phyloP scores from a whole-genome alignment of 2,113 vertebrate species.

The Burhinus oedicnemus region DNA sequence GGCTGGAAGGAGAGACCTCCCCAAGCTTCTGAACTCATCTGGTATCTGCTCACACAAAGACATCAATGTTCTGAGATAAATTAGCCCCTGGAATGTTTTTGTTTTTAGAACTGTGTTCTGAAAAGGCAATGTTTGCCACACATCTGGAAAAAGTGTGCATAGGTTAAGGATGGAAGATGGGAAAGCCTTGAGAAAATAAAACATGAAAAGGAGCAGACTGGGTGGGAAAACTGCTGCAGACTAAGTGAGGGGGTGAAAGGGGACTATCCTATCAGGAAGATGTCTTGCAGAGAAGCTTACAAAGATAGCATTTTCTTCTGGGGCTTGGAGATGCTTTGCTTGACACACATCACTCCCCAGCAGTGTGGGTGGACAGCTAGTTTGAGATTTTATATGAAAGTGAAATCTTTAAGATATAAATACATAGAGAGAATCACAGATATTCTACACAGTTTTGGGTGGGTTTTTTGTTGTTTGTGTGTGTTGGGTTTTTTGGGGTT shows the following conservation, averaged over 20 bases:
- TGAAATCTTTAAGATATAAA: slow-evolving; percentile 51
- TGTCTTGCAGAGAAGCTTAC: not conserved
- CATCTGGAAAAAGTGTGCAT: slow-evolving; percentile 72
- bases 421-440: not conserved
- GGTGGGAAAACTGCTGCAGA: slow-evolving; percentile 44
- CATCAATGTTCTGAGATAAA: slow-evolving; percentile 65
- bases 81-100: slow-evolving; percentile 68
- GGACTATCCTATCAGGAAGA: not conserved
- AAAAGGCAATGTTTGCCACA: slow-evolving; percentile 59
- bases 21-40: slow-evolving; percentile 68
- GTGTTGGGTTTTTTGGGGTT: no score
- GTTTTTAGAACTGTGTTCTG: slow-evolving; percentile 66
- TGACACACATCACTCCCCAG: slow-evolving; percentile 54
- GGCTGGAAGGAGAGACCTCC: slow-evolving; percentile 43
- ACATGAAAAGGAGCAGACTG: slow-evolving; percentile 56
- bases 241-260: not conserved
- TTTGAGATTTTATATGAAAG: slow-evolving; percentile 33
- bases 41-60: slow-evolving; percentile 65
- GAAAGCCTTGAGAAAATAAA: slow-evolving; percentile 60
- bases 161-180: slow-evolving; percentile 47
- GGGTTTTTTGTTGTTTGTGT: not conserved
- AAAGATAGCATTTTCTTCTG: slow-evolving; percentile 54
- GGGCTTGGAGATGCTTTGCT: not conserved
- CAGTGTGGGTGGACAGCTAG: slow-evolving; percentile 61
- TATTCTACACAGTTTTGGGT: not conserved